Percentiles rank a stretch among this genome's conserved stretches.
These are phyloP conservation scores for Tigriopus californicus DNA, from an alignment of 2,888 invertebrate species.

Conservation along the genomic window DNA sequence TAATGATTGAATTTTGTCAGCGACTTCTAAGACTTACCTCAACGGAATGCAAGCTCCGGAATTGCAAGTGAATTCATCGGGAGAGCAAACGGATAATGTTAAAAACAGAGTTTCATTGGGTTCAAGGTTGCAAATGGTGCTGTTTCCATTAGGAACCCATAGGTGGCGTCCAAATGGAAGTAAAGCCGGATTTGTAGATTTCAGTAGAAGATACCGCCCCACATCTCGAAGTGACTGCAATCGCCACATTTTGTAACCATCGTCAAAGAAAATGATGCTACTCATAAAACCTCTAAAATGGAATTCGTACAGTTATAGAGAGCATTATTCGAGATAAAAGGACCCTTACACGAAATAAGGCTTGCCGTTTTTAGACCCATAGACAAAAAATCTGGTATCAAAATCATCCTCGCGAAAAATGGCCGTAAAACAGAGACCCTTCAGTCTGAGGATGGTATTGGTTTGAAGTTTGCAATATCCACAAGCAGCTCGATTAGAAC, in stretches of 20 bases:
- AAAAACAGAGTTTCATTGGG: not conserved
- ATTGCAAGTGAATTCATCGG: conserved; percentile 1
- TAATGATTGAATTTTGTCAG: too few relatives aligned
- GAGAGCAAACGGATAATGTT: conserved; percentile 1
- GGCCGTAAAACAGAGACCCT: too few relatives aligned
- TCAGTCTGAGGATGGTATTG: too few relatives aligned
- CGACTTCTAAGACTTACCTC: too few relatives aligned
- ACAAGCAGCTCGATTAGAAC: too few relatives aligned
- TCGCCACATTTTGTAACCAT: not conserved
- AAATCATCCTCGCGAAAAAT: too few relatives aligned
- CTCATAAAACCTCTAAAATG: not conserved
- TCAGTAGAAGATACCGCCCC: not conserved
- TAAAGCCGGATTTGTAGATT: not conserved
- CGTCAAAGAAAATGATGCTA: not conserved
- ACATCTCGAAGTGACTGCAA: not conserved
- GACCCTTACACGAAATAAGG: too few relatives aligned
- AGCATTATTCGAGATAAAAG: too few relatives aligned
- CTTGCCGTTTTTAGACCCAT: too few relatives aligned
- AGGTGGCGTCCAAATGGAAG: not conserved
- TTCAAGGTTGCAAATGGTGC: not conserved
- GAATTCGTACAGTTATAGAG: not conserved
- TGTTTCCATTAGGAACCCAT: not conserved
- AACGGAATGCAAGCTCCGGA: conserved; percentile 4
- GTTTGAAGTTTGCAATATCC: too few relatives aligned
- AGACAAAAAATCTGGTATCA: too few relatives aligned